Conservation (phyloP, 2,888 invertebrate genomes). For the Drosophila macrospina region DNA sequence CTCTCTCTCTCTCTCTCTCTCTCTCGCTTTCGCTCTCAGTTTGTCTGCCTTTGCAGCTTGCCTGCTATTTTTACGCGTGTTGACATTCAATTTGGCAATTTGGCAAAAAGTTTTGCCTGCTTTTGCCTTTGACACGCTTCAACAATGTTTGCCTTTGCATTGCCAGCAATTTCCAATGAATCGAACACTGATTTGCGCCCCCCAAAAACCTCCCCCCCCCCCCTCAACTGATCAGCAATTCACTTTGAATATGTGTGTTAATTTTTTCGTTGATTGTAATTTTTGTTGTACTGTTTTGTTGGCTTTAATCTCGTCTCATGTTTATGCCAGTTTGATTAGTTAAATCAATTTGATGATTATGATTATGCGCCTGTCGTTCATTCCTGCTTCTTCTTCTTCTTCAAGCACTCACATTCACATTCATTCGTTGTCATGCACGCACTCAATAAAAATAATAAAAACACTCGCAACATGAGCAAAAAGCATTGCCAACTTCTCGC, state of each 20-base stretch:
- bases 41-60: constrained; percentile 18
- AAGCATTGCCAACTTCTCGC: constrained; percentile 68
- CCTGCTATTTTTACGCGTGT: constrained; percentile 78
- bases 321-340: constrained; percentile 70
- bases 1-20: constrained; percentile 1
- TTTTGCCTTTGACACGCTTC: constrained; percentile 60
- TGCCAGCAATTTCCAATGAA: constrained; percentile 69
- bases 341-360: constrained; percentile 74
- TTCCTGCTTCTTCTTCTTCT: background rate
- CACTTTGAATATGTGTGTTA: constrained; percentile 72
- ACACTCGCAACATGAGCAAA: constrained; percentile 8
- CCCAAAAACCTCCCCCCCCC: background rate
- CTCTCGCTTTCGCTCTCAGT: constrained; percentile 1
- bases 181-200: constrained; percentile 72
- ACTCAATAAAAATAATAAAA: constrained; percentile 34
- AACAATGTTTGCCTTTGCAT: constrained; percentile 61
- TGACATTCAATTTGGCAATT: constrained; percentile 82
- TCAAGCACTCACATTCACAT: constrained; percentile 36
- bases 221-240: constrained; percentile 17
- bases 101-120: constrained; percentile 71
- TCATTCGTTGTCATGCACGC: constrained; percentile 59
- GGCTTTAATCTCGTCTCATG: constrained; percentile 43
- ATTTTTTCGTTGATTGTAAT: too few species aligned
- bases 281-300: constrained; percentile 34
- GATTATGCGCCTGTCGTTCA: constrained; percentile 46